Evolutionary conservation across 1,140 invertebrate genomes (phyloP), one percentile per base, ranked within the genome.

Genomic region (Dufourea novaeangliae): DNA sequence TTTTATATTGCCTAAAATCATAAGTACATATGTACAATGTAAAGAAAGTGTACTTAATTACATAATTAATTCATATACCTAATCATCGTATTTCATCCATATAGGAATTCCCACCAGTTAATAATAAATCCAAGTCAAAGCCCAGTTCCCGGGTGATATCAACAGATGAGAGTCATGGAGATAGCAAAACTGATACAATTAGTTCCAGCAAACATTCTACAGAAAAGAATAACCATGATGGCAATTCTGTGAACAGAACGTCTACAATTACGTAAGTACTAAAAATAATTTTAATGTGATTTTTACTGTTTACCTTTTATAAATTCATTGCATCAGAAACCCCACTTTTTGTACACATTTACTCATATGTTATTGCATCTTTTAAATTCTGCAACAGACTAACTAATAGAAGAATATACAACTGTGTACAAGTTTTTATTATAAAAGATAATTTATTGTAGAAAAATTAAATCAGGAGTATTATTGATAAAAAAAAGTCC

Each of bases 61-160:
- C 20, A 25, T 17, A 4, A 37, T 62, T 25, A 25, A 57, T 68
- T 34, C 14, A 34, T 17, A 10, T 25, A 3, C 4, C 29, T 50
- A 22, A 62, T 62, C 57, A 11, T 61, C 32, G 20, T 72, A 6
- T 77, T 41, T 27, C 22, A 20, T 83, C 67, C 4, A 63, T 80
- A 50, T 83, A 94, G 94, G 94, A 94, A 86, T 94, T 92, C 69
- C 92, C 93, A 64, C 91, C 93, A 37, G 93, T 93, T 20, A 94
- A 94, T 81, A 91, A 93, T 72, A 95, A 94, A 91, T 90, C 91
- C 57, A 92, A 93, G 78, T 88, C 90, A 46, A 93, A 93, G 75
- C 88, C 92, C 25, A 84, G 85, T 4, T 64, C 71, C 20, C 84
- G 92, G 37, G 88, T 93, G 20, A 93, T 93, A 86, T 88, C 92